Evolutionary conservation across 1,140 invertebrate genomes (phyloP).

Genomic region (Nilaparvata lugens): DNA sequence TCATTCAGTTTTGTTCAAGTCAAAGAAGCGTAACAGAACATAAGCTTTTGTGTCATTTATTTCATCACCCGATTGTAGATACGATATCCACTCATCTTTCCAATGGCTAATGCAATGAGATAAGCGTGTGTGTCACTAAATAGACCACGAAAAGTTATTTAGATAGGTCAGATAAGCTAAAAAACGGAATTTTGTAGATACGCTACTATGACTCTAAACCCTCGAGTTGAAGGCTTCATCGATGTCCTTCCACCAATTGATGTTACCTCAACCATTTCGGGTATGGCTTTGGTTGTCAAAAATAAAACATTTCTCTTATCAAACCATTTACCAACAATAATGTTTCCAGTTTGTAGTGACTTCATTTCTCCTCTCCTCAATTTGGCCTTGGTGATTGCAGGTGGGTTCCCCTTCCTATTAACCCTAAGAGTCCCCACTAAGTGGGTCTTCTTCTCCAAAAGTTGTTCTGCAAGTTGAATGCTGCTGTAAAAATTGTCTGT

Average conservation of each 20-base stretch:
- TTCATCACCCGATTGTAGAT: too few species aligned
- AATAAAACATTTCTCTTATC: constrained; percentile 7
- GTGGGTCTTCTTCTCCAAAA: constrained; percentile 19
- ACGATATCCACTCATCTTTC: too few species aligned
- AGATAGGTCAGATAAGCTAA: too few species aligned
- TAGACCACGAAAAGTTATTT: too few species aligned
- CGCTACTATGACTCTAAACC: too few species aligned
- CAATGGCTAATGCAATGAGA: too few species aligned
- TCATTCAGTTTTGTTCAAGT: too few species aligned
- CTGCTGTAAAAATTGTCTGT: constrained; percentile 29
- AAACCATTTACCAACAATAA: constrained; percentile 11
- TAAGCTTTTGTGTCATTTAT: too few species aligned
- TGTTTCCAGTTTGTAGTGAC: not conserved
- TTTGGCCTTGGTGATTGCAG: constrained; percentile 6
- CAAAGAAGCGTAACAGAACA: too few species aligned
- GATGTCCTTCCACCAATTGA: constrained; percentile 30
- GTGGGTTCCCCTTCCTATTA: constrained; percentile 14
- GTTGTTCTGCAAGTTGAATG: constrained; percentile 20
- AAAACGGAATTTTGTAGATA: too few species aligned
- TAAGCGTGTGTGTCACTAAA: too few species aligned
- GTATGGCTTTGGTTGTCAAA: constrained; percentile 6
- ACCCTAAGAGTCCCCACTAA: constrained; percentile 16
- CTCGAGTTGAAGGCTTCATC: constrained; percentile 34
- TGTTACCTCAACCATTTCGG: constrained; percentile 34
- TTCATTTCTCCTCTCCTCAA: constrained; percentile 9